phyloP scores from a whole-genome alignment of 2,888 invertebrate genomes.

The Nephrotoma appendiculata region DNA sequence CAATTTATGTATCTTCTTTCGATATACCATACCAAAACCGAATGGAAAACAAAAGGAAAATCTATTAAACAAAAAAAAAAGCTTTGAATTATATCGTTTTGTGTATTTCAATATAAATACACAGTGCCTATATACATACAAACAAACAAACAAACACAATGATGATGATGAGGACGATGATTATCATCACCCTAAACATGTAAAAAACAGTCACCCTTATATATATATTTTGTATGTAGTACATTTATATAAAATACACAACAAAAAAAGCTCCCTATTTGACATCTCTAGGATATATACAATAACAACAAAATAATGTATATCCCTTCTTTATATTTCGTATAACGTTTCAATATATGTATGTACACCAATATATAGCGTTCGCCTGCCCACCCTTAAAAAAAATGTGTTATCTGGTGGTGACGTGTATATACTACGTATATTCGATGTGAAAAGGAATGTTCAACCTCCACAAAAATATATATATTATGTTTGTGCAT shows the following conservation, averaged over 20 bases:
- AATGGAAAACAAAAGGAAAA: not conserved
- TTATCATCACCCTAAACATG: slow-evolving; percentile 1
- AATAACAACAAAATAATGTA: not conserved
- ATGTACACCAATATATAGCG: not conserved
- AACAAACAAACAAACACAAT: not conserved
- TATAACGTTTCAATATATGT: not conserved
- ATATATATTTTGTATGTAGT: not conserved
- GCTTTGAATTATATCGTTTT: not conserved
- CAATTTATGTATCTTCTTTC: not conserved
- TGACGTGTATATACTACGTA: slow-evolving; percentile 1
- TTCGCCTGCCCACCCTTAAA: not conserved
- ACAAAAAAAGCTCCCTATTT: not conserved
- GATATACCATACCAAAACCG: not conserved
- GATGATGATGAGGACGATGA: not conserved
- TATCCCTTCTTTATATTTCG: not conserved
- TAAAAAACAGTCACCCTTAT: slow-evolving; percentile 1
- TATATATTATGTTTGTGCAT: not conserved
- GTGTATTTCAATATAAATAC: not conserved
- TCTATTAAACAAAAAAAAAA: not conserved
- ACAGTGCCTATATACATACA: not conserved
- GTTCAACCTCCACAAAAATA: not conserved
- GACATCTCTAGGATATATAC: not conserved
- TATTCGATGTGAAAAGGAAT: not conserved
- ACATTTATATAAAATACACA: not conserved
- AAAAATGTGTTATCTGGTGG: slow-evolving; percentile 7